phyloP scores from a whole-genome alignment of 53 echinoderm and acorn worm genomes.

The Crossaster papposus region DNA sequence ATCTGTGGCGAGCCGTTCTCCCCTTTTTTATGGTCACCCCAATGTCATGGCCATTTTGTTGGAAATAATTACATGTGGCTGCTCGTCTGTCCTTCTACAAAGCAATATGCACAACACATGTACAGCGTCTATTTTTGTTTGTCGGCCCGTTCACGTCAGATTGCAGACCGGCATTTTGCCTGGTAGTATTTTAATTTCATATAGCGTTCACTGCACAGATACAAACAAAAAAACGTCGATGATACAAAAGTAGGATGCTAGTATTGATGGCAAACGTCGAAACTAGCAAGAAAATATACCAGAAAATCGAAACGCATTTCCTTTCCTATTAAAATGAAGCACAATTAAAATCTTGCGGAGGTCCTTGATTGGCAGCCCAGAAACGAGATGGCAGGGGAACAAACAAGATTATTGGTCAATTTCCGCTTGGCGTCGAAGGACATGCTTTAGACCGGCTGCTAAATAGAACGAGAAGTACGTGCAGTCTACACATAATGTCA shows the following conservation, averaged over 20 bases:
- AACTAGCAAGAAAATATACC: conserved; percentile 35
- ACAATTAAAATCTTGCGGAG: conserved; percentile 33
- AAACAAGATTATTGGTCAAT: conserved; percentile 59
- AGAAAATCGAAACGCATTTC: conserved; percentile 57
- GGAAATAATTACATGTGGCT: conserved; percentile 56
- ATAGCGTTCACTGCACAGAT: neutral
- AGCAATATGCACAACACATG: conserved; percentile 57
- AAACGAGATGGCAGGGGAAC: conserved; percentile 3
- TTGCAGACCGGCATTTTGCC: neutral
- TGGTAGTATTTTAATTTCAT: conserved; percentile 8
- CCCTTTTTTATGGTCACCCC: conserved; percentile 25
- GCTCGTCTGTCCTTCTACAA: neutral
- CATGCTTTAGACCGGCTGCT: neutral
- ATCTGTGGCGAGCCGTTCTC: neutral
- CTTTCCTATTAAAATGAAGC: conserved; percentile 34
- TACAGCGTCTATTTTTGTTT: conserved; percentile 19
- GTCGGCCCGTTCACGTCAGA: neutral
- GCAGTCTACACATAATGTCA: neutral
- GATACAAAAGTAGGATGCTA: neutral
- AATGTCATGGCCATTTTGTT: conserved; percentile 49
- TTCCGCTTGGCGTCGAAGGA: conserved; percentile 25
- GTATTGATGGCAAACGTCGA: conserved; percentile 39
- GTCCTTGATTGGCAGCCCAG: conserved; percentile 49
- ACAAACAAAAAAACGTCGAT: neutral
- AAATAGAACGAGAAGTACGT: neutral